phyloP scores from a whole-genome alignment of 2,113 vertebrate genomes.

The Odontesthes bonariensis region DNA sequence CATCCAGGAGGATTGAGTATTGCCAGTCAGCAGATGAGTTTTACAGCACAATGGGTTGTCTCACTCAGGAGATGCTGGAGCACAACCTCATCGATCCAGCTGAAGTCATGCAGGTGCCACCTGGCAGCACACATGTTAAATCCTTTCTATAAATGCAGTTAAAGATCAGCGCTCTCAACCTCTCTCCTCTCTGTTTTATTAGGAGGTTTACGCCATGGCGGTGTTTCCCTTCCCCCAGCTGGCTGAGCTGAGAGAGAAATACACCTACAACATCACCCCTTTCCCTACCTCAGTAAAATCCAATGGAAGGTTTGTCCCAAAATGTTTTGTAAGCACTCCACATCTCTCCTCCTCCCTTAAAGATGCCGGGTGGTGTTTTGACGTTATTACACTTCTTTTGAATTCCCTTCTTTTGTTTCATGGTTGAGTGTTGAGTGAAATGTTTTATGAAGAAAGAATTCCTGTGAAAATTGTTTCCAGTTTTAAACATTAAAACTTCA shows the following conservation, averaged over 20 bases:
- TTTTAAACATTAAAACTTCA: too few relatives aligned
- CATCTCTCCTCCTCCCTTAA: too few relatives aligned
- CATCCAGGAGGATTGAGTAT: conserved; percentile 90
- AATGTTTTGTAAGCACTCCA: too few relatives aligned
- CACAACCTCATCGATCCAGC: conserved; percentile 90
- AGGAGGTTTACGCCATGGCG: conserved; percentile 98
- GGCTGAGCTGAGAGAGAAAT: conserved; percentile 96
- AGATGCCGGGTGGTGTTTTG: too few relatives aligned
- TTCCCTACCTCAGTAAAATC: conserved; percentile 92
- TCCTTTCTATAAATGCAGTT: neutral
- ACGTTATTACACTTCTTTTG: too few relatives aligned
- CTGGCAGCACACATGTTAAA: neutral
- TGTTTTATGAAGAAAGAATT: too few relatives aligned
- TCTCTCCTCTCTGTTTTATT: conserved; percentile 16
- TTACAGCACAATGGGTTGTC: conserved; percentile 95
- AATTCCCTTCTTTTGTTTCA: too few relatives aligned
- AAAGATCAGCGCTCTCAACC: neutral
- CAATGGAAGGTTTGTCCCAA: conserved; percentile 83
- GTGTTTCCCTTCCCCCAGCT: conserved; percentile 96
- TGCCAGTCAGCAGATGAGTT: conserved; percentile 97
- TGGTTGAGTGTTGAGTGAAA: too few relatives aligned
- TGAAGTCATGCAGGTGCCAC: conserved; percentile 93
- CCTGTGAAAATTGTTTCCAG: too few relatives aligned
- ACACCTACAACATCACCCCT: conserved; percentile 98
- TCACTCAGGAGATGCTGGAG: conserved; percentile 98